Evolutionary conservation across 2,888 invertebrate species (phyloP), one percentile per base, ranked within the genome.

Genomic region (Gisinianus flammeolus): DNA sequence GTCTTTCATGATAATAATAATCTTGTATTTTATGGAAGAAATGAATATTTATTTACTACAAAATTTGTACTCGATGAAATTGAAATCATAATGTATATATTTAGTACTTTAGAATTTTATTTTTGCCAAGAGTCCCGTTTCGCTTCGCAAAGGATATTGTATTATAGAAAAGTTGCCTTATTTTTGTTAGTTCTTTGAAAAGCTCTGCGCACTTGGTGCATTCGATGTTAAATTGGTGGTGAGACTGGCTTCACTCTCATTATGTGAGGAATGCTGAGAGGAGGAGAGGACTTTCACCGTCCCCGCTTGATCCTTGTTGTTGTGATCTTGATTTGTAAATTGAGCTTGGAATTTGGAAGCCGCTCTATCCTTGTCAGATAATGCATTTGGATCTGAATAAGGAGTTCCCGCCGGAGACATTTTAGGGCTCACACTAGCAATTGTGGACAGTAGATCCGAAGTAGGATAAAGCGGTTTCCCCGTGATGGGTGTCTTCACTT

Each of bases 181-280:
- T n/a, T n/a, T n/a, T n/a, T n/a, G n/a, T n/a, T n/a, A n/a, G n/a
- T n/a, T n/a, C n/a, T n/a, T n/a, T n/a, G n/a, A n/a, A n/a, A n/a
- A n/a, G n/a, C 62, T 62, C 8, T 62, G 62, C 12, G 28, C 62
- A 62, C 62, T 62, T 26, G 62, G 24, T 0, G 28, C 28, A 26
- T 62, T 62, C n/a, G n/a, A n/a, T 10, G 62, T 62, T 10, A 16
- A 8, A 62, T 62, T 62, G 5, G 62, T 28, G 28, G 26, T 8
- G 28, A 62, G 62, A 62, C 62, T 62, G 1, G 62, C 62, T 28
- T 62, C 28, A 62, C 62, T 62, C 26, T 62, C 62, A 1, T 24
- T 5, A 26, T 5, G 4, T 10, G n/a, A 24, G n/a, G 58, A 58
- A 22, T 58, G 58, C 22, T n/a, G n/a, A 58, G 58, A 24, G 0